Evolutionary conservation across 2,888 invertebrate species (phyloP), one percentile per base, ranked within the genome.

Genomic region (Noctua comes): DNA sequence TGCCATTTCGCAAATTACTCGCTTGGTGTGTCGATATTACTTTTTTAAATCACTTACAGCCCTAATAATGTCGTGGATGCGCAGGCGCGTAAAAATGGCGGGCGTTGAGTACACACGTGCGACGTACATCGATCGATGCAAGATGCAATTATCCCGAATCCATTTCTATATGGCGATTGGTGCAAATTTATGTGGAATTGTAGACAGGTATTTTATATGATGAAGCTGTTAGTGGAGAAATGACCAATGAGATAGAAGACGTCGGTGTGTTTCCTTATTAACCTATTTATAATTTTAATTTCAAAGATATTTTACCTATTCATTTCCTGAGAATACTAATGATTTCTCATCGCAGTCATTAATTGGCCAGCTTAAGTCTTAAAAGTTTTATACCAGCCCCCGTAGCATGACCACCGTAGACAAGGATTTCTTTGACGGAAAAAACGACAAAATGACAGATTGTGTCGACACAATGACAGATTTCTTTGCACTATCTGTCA

Each of bases 101-200:
- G 64, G 62, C 43, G 75, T 79, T 73, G 69, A 69, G 40, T 65
- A 79, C 72, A 86, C 78, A 75, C 81, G 83, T 77, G 70, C 80
- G 73, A 78, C 69, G 48, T 31, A 76, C 84, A 73, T 68, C 69
- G 68, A 87, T 72, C 69, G 69, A 57, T 71, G 77, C 68, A 73
- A 88, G 68, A 62, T 71, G 77, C 69, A 75, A 88, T 88, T 85
- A 83, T 79, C 74, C 80, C 36, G 72, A 80, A 77, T 84, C 48
- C 48, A 64, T 85, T 76, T 77, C 69, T 54, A 68, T 27, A 27
- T 6, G 54, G 27, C 18, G 24, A 64, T 68, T 24, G 16, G 36
- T 80, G 6, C 18, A 24, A 73, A 46, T 13, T 13, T 43, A 6
- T 46, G 13, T 64, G 24, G 31, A 81, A 46, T 74, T 48, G 10